Evolutionary conservation across 2,113 vertebrate genomes (phyloP).

Genomic region (Eulemur macaco): DNA sequence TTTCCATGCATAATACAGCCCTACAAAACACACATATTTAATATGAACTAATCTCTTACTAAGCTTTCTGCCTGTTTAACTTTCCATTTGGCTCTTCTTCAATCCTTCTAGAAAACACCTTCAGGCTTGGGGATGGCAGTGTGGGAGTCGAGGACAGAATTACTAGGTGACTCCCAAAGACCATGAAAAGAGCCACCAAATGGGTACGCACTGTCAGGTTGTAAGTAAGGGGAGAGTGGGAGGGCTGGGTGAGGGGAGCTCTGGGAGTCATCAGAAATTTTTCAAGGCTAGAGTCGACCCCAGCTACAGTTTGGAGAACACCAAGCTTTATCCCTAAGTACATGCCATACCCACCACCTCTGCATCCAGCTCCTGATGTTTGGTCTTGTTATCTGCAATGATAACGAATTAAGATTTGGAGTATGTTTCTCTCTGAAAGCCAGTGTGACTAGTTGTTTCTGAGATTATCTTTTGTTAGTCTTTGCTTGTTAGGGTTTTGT

Average conservation of each 20-base stretch:
- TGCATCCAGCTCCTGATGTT: background rate
- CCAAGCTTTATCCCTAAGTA: background rate
- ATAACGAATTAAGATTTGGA: constrained; percentile 52
- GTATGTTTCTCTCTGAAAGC: constrained; percentile 1
- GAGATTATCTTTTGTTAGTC: constrained; percentile 27
- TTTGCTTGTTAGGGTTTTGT: constrained; percentile 10
- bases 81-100: constrained; percentile 21
- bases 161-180: background rate
- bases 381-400: constrained; percentile 54
- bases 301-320: background rate
- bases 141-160: background rate
- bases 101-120: background rate
- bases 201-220: background rate
- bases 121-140: background rate
- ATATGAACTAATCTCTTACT: background rate
- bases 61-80: background rate
- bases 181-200: background rate
- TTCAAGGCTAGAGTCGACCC: background rate
- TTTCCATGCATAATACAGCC: background rate
- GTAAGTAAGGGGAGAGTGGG: background rate
- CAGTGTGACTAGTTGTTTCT: background rate
- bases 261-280: background rate
- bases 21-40: background rate
- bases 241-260: background rate
- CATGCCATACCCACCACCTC: background rate